phyloP scores from a whole-genome alignment of 2,888 invertebrate species.

The Phragmatobia fuliginosa region DNA sequence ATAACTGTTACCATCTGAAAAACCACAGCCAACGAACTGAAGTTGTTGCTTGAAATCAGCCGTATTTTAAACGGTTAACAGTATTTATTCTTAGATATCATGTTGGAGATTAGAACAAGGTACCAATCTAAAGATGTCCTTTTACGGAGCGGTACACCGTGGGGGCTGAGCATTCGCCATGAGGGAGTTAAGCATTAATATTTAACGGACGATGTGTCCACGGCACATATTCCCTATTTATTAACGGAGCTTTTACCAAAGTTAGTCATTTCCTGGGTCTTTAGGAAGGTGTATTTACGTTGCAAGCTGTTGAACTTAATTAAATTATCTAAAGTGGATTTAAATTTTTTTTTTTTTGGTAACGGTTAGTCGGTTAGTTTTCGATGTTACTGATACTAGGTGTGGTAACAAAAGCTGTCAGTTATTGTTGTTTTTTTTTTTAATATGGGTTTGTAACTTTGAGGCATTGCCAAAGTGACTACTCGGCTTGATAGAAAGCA shows the following conservation, averaged over 20 bases:
- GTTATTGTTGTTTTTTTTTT: too few species aligned
- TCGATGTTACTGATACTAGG: too few species aligned
- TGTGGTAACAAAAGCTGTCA: neutral
- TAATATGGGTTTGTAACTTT: too few species aligned
- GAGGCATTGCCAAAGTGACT: too few species aligned
- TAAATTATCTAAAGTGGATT: too few species aligned
- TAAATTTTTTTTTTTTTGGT: too few species aligned
- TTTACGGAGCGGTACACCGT: slow-evolving; percentile 60
- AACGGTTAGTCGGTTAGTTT: too few species aligned
- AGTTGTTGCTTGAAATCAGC: slow-evolving; percentile 35
- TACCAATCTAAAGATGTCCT: slow-evolving; percentile 67
- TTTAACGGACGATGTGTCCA: slow-evolving; percentile 59
- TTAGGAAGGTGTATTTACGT: slow-evolving; percentile 5
- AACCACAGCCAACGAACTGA: slow-evolving; percentile 27
- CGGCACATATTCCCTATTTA: slow-evolving; percentile 21
- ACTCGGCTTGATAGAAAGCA: too few species aligned
- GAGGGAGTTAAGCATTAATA: slow-evolving; percentile 67
- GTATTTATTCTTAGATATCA: slow-evolving; percentile 52
- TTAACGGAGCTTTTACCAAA: slow-evolving; percentile 29
- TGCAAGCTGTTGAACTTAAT: neutral
- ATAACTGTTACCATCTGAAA: slow-evolving; percentile 20
- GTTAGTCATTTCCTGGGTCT: slow-evolving; percentile 30
- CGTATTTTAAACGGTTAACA: slow-evolving; percentile 49
- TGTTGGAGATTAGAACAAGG: slow-evolving; percentile 61
- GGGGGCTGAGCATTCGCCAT: slow-evolving; percentile 60